A percentile compares a stretch with the other conserved stretches of the same genome.
Conservation (phyloP, 2,888 invertebrate genomes). For the Lepidocyrtinus sp. region DNA sequence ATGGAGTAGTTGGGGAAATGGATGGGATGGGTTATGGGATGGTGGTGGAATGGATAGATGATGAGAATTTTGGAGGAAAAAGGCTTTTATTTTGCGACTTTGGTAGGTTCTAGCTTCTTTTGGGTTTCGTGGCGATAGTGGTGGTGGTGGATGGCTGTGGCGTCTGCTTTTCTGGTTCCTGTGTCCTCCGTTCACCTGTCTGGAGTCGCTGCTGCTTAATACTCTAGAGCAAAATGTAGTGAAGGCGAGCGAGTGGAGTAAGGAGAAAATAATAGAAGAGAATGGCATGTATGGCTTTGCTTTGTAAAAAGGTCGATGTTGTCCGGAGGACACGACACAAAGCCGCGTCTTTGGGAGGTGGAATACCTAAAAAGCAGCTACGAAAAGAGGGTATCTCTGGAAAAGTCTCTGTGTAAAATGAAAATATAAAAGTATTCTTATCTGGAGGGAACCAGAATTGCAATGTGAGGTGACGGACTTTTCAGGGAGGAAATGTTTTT, state of each 20-base stretch:
- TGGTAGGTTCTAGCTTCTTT: not conserved
- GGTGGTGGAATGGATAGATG: conserved; percentile 29
- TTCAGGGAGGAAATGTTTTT: not conserved
- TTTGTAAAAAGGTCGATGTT: conserved; percentile 6
- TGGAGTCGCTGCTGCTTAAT: conserved; percentile 35
- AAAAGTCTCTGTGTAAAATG: not conserved
- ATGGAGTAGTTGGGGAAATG: conserved; percentile 7
- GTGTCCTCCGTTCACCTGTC: conserved; percentile 41
- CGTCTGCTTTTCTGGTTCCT: conserved; percentile 42
- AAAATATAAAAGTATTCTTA: not conserved
- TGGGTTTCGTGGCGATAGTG: conserved; percentile 5
- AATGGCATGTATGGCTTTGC: not conserved
- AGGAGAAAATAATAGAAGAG: not conserved
- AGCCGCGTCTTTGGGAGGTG: conserved; percentile 5
- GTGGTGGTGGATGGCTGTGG: conserved; percentile 23
- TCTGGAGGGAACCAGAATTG: not conserved
- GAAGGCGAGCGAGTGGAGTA: too few species aligned
- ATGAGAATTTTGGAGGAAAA: conserved; percentile 1
- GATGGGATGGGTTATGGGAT: conserved; percentile 7
- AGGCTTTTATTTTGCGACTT: not conserved
- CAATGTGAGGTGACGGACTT: not conserved
- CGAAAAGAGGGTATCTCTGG: not conserved
- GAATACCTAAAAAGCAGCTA: not conserved
- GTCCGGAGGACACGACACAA: conserved; percentile 13
- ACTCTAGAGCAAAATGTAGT: too few species aligned